A percentile compares a stretch with the other conserved stretches of the same genome.
phyloP scores from a whole-genome alignment of 2,113 vertebrate species.

The Colius striatus region DNA sequence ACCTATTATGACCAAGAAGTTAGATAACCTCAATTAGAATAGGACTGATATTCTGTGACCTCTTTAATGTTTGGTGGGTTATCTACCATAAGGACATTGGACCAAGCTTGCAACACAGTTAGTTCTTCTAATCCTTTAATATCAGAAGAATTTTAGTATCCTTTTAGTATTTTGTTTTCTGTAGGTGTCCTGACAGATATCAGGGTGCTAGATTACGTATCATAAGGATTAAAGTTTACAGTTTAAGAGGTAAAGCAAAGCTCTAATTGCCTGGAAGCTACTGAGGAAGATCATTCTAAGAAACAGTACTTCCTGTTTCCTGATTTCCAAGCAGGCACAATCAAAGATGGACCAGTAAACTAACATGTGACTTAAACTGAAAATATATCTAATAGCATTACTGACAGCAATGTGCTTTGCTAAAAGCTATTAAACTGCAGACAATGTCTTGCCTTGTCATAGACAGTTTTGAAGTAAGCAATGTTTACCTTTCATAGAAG shows the following conservation, averaged over 20 bases:
- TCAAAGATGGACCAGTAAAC: neutral
- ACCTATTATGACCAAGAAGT: neutral
- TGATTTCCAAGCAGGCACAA: neutral
- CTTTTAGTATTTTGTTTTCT: neutral
- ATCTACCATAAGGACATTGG: neutral
- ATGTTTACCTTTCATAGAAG: neutral
- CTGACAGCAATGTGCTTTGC: neutral
- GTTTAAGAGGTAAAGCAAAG: neutral
- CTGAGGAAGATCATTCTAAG: fast-evolving
- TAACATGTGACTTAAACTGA: neutral
- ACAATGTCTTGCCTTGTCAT: neutral
- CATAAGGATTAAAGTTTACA: neutral
- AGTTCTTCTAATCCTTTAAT: neutral
- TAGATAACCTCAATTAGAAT: neutral
- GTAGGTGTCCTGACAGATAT: neutral
- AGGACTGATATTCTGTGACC: neutral
- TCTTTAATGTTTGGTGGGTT: neutral
- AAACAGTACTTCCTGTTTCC: neutral
- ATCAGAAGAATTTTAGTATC: no score
- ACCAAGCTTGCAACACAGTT: neutral
- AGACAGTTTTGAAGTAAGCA: neutral
- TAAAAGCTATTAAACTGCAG: neutral
- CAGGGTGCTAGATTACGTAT: neutral
- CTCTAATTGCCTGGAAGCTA: neutral
- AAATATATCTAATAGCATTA: neutral